Evolutionary conservation across 2,888 invertebrate genomes (phyloP), one percentile per base, ranked within the genome.

Genomic region (Ichneumoninae sp.): DNA sequence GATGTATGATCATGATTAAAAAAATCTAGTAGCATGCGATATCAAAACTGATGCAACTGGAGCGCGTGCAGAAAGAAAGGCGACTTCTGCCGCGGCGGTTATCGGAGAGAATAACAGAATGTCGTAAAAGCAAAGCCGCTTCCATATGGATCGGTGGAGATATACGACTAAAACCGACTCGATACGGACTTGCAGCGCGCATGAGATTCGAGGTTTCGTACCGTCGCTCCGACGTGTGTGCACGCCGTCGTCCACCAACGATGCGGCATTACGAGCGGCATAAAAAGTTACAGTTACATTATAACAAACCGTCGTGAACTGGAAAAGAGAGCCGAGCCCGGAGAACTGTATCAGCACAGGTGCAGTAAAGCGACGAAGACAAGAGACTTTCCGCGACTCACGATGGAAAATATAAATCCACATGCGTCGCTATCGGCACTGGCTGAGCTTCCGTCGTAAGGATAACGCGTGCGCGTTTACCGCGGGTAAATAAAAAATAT

Each of bases 281-380:
- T 93, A 92, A 92, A 93, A 93, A 89, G 91, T 92, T 90, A 92
- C 88, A 90, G 91, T 92, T 91, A 91, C 90, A 90, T 91, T 91
- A 92, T 91, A 92, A 93, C 91, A 92, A 93, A 91, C 91, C 87
- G 70, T 78, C 60, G 74, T 80, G 81, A 77, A 85, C 74, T 74
- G 83, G 57, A 69, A 68, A 80, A 76, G 68, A 47, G 71, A 65
- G 80, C 69, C 81, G 83, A 85, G 84, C 77, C 68, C 68, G 78
- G 78, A 75, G 69, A 26, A 26, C 33, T 47, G 52, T 19, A 52
- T 57, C 57, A 22, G 57, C 26, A 10, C 26, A 52, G 57, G 26
- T 22, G 22, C 63, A 54, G 60, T 52, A 71, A 57, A 52, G 30
- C 69, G 44, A 82, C 70, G 66, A 79, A 81, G 81, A 78, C 44